Conservation (phyloP, 1,140 invertebrate species). For the Zaprionus gabonicus region DNA sequence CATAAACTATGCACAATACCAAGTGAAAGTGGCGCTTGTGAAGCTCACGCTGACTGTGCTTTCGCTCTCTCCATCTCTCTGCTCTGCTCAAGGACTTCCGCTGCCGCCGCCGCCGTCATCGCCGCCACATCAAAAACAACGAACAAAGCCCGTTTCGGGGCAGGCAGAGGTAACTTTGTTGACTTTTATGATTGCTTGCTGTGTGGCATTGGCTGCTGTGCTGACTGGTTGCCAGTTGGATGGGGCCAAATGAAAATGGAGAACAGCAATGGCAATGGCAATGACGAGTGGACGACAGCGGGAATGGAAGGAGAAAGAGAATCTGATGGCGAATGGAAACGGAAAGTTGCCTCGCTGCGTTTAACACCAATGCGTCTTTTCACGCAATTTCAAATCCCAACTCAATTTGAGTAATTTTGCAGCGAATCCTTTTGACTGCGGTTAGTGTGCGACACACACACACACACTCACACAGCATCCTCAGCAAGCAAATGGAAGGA, state of each 20-base stretch:
- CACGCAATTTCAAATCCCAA: conserved; percentile 82
- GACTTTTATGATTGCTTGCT: conserved; percentile 78
- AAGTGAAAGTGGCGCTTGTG: conserved; percentile 69
- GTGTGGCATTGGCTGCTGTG: conserved; percentile 34
- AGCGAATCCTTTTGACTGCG: conserved; percentile 76
- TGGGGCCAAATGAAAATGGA: conserved; percentile 38
- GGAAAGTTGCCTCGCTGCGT: conserved; percentile 14
- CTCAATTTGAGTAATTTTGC: conserved; percentile 82
- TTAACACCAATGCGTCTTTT: conserved; percentile 66
- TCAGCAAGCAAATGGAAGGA: background rate
- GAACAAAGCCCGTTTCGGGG: conserved; percentile 19
- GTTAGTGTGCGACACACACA: conserved; percentile 30
- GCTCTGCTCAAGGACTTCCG: conserved; percentile 36
- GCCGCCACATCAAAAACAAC: conserved; percentile 60
- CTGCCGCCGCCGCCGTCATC: conserved; percentile 18
- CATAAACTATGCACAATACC: conserved; percentile 77
- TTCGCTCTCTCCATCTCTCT: no score
- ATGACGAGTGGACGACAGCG: conserved; percentile 41
- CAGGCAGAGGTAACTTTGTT: conserved; percentile 51
- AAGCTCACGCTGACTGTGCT: background rate
- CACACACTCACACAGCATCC: background rate
- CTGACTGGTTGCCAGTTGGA: conserved; percentile 12
- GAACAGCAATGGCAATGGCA: conserved; percentile 35
- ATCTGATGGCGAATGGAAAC: background rate
- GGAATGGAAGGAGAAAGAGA: background rate